A percentile compares a stretch with the other conserved stretches of the same genome.
Conservation (phyloP, 64 coral and sea anemone species). For the Pachyseris speciosa region DNA sequence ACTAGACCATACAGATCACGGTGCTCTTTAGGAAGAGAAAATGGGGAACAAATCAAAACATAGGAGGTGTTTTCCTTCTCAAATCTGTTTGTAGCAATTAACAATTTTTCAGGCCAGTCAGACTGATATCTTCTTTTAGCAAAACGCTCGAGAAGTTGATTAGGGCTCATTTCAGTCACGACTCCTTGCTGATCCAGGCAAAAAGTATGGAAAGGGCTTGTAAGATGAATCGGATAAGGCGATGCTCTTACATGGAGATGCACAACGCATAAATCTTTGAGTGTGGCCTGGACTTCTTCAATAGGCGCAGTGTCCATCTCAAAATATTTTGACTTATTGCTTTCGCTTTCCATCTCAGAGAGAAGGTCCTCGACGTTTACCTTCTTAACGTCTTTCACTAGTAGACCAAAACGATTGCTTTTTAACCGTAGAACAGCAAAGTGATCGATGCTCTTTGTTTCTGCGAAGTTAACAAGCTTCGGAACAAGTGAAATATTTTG, state of each 20-base stretch:
- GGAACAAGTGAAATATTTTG: not conserved
- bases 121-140: not conserved
- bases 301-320: not conserved
- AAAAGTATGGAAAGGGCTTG: constrained; percentile 37
- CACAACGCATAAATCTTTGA: constrained; percentile 58
- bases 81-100: constrained; percentile 45
- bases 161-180: constrained; percentile 39
- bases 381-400: not conserved
- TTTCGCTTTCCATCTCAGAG: constrained; percentile 36
- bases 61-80: constrained; percentile 71
- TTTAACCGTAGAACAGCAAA: not conserved
- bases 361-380: constrained; percentile 48
- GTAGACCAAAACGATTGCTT: constrained; percentile 50
- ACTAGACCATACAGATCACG: constrained; percentile 79
- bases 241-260: constrained; percentile 59
- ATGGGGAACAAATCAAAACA: constrained; percentile 70
- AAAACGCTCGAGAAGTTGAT: constrained; percentile 55
- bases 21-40: constrained; percentile 20
- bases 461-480: not conserved
- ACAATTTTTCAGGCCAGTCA: constrained; percentile 68
- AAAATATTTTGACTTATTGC: constrained; percentile 20
- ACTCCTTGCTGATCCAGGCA: not conserved
- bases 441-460: not conserved
- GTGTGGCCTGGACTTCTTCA: constrained; percentile 1
- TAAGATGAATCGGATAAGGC: constrained; percentile 80